Evolutionary conservation across 2,888 invertebrate species (phyloP).

Genomic region (Papilio elwesi): DNA sequence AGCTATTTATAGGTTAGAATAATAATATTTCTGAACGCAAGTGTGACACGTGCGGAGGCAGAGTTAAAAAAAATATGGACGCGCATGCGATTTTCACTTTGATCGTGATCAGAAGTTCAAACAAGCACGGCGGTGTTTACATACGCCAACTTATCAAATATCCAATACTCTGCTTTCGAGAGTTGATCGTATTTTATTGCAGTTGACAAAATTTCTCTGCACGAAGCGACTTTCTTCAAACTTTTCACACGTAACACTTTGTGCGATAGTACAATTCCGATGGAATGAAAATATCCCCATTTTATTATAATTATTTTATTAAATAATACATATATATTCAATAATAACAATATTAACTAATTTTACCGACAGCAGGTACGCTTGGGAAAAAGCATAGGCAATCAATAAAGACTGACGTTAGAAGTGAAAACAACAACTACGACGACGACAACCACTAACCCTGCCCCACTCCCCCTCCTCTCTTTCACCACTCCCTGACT

Average conservation of each 20-base stretch:
- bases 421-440: too few species aligned
- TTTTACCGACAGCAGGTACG: too few species aligned
- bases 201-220: constrained; percentile 12
- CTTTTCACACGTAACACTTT: constrained; percentile 26
- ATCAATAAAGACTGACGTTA: too few species aligned
- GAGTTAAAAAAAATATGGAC: constrained; percentile 37
- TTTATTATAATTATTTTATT: too few species aligned
- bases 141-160: constrained; percentile 18
- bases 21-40: constrained; percentile 25
- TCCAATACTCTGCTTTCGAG: constrained; percentile 12
- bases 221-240: constrained; percentile 15
- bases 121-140: constrained; percentile 31
- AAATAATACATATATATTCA: too few species aligned
- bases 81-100: constrained; percentile 34
- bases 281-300: not conserved
- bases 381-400: too few species aligned
- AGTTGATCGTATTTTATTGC: constrained; percentile 24
- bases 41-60: constrained; percentile 33
- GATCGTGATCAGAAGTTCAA: constrained; percentile 39
- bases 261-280: not conserved
- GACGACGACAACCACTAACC: too few species aligned
- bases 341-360: too few species aligned
- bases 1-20: constrained; percentile 14
- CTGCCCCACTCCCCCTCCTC: too few species aligned
- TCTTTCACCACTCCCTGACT: too few species aligned